phyloP scores from a whole-genome alignment of 1,140 invertebrate genomes.

The Prorops nasuta region DNA sequence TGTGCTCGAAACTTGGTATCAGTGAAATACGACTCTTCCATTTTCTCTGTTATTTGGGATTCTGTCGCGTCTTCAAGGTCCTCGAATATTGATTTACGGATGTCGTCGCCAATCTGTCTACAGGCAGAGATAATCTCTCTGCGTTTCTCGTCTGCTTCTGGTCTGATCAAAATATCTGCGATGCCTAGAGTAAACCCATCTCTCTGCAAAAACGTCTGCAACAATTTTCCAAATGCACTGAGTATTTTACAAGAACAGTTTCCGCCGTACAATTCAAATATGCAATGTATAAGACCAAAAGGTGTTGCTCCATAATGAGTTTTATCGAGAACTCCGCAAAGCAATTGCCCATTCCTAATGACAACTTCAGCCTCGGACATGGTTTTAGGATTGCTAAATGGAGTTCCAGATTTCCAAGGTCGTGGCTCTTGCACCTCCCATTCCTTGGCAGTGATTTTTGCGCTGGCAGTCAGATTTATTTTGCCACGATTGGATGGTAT shows the following conservation, averaged over 20 bases:
- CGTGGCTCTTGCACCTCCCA: constrained; percentile 66
- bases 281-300: constrained; percentile 89
- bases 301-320: constrained; percentile 93
- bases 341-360: constrained; percentile 83
- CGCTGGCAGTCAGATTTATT: constrained; percentile 76
- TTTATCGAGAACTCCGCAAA: constrained; percentile 96
- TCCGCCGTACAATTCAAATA: constrained; percentile 94
- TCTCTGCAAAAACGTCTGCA: constrained; percentile 86
- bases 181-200: constrained; percentile 94
- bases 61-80: constrained; percentile 60
- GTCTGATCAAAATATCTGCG: constrained; percentile 84
- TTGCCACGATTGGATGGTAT: constrained; percentile 72
- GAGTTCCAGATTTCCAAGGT: constrained; percentile 63
- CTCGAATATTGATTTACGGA: constrained; percentile 72
- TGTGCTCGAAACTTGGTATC: constrained; percentile 77
- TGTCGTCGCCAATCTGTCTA: constrained; percentile 61
- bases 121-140: constrained; percentile 70
- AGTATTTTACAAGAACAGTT: constrained; percentile 76
- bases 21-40: constrained; percentile 70
- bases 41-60: constrained; percentile 63
- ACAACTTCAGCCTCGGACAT: constrained; percentile 93
- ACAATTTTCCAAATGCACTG: constrained; percentile 88
- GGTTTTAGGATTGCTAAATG: constrained; percentile 58
- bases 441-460: constrained; percentile 81
- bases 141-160: constrained; percentile 70